Evolutionary conservation across 2,797 vertebrate species (phyloP), one percentile per base, ranked within the genome.

Genomic region (Sebastes wilsoni): DNA sequence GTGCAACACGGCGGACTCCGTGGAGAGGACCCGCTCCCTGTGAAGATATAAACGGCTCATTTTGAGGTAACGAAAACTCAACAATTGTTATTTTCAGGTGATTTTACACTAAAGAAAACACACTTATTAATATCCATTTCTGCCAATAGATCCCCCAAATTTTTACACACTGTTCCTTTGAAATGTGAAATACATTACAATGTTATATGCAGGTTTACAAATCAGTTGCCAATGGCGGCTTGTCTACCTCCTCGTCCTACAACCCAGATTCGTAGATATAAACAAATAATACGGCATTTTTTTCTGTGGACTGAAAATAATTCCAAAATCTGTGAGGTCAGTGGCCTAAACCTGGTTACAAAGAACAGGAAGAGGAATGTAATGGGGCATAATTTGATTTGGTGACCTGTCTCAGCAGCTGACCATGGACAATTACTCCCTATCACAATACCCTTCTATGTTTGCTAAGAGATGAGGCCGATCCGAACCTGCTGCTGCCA

Each of bases 341-440:
- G 36, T 2, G 34, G 6, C 42, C 20, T 46, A 69, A 76, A 73
- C 18, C 59, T 22, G 34, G n/a, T 1, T 4, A 42, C 52, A 58
- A 59, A 58, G 55, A 58, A n/a, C n/a, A 52, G 64, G 6, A 75
- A 32, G 20, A 11, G 72, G 46, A 74, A 60, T 7, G 14, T 42
- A 72, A 75, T 62, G 62, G 34, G 14, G 7, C 13, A 36, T 59
- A 52, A 83, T 72, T 62, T 62, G 14, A 75, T 62, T 60, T 49
- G 58, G 69, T 30, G 32, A 65, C 52, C 66, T 58, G 25, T 66
- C 18, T 58, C 32, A 55, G 59, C 54, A 60, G 61, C 60, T 55
- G 60, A 52, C 12, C 14, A 2, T n/a, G 16, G 25, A 34, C 30
- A 28, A 46, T 68, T 13, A 30, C 58, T 49, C 30, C 2, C 61